Percentiles rank a stretch among this genome's conserved stretches.
Conservation (phyloP, 2,113 vertebrate species). For the Rhinogobius similis region DNA sequence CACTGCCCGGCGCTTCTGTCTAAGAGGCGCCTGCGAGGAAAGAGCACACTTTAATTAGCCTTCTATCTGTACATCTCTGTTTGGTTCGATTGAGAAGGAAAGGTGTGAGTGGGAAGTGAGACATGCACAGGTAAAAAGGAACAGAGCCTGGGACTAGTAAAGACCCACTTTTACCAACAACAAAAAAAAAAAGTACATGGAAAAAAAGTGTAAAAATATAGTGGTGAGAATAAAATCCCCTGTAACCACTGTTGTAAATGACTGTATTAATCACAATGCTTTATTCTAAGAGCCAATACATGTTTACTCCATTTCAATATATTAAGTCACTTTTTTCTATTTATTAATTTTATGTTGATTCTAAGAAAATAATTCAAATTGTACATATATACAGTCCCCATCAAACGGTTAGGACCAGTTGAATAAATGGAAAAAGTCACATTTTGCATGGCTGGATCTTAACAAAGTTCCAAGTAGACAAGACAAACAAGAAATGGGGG, state of each 20-base stretch:
- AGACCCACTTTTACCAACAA: not conserved
- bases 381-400: no score
- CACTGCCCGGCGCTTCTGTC: slow-evolving; percentile 20
- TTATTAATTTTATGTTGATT: no score
- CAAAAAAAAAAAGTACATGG: not conserved
- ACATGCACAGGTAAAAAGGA: not conserved
- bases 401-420: no score
- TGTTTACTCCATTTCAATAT: no score
- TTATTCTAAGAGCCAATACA: not conserved
- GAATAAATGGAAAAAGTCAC: no score
- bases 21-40: slow-evolving; percentile 42
- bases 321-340: no score
- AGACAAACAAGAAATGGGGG: no score
- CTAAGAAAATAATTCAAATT: no score
- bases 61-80: slow-evolving; percentile 51
- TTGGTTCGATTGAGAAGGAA: slow-evolving; percentile 25
- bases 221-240: not conserved
- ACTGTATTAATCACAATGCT: not conserved
- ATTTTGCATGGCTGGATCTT: no score
- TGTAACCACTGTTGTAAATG: no score
- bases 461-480: no score
- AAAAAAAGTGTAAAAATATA: not conserved
- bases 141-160: not conserved
- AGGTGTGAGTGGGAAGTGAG: not conserved
- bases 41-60: slow-evolving; percentile 59